Evolutionary conservation across 37 sponge, comb jelly and placozoan species (phyloP).

Genomic region (Oscarella lobularis): DNA sequence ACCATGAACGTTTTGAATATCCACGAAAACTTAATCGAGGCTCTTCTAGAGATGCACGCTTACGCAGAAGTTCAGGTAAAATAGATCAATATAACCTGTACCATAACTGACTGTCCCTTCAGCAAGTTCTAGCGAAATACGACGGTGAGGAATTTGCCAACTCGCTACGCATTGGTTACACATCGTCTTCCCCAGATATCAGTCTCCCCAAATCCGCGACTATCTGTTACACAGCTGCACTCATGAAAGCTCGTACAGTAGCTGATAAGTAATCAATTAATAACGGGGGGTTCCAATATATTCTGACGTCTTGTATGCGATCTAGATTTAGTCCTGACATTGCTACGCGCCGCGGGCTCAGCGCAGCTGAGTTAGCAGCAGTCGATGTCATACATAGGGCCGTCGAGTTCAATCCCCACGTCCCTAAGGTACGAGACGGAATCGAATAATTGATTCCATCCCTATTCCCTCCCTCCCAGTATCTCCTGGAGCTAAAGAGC

Average conservation of each 20-base stretch:
- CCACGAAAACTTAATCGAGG: slow-evolving; percentile 67
- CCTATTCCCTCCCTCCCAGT: no score
- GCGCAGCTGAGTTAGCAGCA: slow-evolving; percentile 37
- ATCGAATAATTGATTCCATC: no score
- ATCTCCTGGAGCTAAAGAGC: slow-evolving; percentile 67
- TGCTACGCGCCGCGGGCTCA: slow-evolving; percentile 43
- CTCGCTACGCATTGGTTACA: neutral
- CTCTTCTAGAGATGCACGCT: slow-evolving; percentile 53
- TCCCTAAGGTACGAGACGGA: slow-evolving; percentile 21
- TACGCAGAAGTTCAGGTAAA: slow-evolving; percentile 54
- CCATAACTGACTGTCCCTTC: neutral
- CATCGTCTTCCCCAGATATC: slow-evolving; percentile 15
- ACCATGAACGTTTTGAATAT: slow-evolving; percentile 19
- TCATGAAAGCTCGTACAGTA: slow-evolving; percentile 48
- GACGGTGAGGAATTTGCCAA: slow-evolving; percentile 15
- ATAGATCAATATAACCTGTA: no score
- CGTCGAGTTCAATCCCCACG: slow-evolving; percentile 81
- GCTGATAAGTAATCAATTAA: neutral
- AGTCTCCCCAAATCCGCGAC: slow-evolving; percentile 55
- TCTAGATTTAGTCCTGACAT: slow-evolving; percentile 41
- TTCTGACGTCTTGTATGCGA: no score
- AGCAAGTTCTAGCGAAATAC: slow-evolving; percentile 38
- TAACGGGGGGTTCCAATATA: no score
- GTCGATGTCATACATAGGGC: slow-evolving; percentile 70
- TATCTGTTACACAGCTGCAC: slow-evolving; percentile 61